Evolutionary conservation across 2,797 vertebrate species (phyloP), one percentile per base, ranked within the genome.

Genomic region (Oryzias sinensis): DNA sequence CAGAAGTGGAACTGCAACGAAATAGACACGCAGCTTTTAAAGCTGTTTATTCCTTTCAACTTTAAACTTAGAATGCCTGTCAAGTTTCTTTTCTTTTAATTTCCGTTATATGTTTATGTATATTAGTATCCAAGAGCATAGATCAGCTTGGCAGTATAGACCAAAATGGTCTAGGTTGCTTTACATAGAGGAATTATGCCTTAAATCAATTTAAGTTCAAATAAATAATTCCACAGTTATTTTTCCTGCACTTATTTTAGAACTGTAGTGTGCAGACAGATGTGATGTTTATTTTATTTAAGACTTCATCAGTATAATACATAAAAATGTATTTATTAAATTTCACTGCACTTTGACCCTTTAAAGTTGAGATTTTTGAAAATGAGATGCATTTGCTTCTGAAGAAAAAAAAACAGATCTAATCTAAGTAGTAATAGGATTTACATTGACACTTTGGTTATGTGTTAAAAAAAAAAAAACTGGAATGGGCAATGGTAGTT

Each of bases 31-130:
- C 86, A 85, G 92, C 86, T 87, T 84, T 89, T 81, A 86, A 81
- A 68, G 80, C 77, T 85, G 76, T 79, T 91, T 81, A 82, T 83
- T 88, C 74, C 82, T 89, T 89, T 88, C 89, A 80, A 80, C 80
- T 92, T 89, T 83, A 73, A 83, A 59, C 68, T 88, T 76, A 87
- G 57, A 53, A 55, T 71, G 53, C 48, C 13, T 63, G 51, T 66
- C 57, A 33, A 46, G 61, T 68, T 37, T 55, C 43, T 43, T 57
- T 33, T 65, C 47, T 56, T 27, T 65, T 69, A 57, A 61, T 57
- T 24, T 59, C 44, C 59, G 48, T 66, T 2, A 56, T 43, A 43
- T 33, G 42, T 29, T 43, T 40, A 9, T 50, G 45, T 55, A 45
- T 45, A 24, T 20, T 44, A 13, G 29, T 17, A 47, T 22, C 20